Evolutionary conservation across 2,888 invertebrate species (phyloP).

Genomic region (Dione juno): DNA sequence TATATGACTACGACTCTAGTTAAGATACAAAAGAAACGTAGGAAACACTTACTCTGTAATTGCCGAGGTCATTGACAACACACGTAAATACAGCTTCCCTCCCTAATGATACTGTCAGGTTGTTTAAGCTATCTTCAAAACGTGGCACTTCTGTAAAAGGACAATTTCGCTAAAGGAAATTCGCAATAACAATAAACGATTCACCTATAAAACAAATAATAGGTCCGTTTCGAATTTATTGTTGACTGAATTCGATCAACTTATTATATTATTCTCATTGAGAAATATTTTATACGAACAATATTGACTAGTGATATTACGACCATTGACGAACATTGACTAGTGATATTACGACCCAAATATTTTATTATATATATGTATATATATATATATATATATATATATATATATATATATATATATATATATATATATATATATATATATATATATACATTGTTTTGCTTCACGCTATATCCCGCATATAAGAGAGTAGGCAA

Average conservation of each 20-base stretch:
- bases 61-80: constrained; percentile 91
- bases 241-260: neutral
- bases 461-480: neutral
- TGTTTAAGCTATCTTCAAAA: constrained; percentile 90
- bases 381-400: no score
- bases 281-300: neutral
- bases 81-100: constrained; percentile 93
- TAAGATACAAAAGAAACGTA: constrained; percentile 3
- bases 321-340: no score
- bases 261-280: neutral
- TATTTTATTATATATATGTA: no score
- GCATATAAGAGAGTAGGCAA: neutral
- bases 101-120: constrained; percentile 91
- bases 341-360: no score
- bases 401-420: no score
- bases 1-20: no score
- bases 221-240: neutral
- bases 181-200: constrained; percentile 27
- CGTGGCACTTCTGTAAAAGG: constrained; percentile 85
- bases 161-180: constrained; percentile 34
- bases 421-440: no score
- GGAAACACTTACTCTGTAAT: constrained; percentile 87
- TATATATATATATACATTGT: no score
- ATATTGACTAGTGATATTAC: no score
- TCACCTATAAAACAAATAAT: constrained; percentile 21